Base-by-base conservation (phyloP, 2,113 vertebrate species). In the Eretmochelys imbricata region DNA sequence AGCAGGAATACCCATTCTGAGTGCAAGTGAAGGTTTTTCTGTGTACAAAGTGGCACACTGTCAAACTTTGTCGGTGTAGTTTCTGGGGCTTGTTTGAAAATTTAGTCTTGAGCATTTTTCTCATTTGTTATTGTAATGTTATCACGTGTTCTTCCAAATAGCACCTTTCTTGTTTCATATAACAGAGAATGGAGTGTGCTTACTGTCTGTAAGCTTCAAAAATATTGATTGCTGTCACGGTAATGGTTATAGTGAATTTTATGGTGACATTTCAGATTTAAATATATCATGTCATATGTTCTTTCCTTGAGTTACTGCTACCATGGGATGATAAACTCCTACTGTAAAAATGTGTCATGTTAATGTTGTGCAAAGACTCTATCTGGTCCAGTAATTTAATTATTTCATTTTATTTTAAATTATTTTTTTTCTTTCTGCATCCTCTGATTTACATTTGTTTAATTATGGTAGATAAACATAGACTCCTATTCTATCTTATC, bases 1-100 rank as follows among this genome's bases (percentile, higher is more conserved):
- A 75, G 69, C 69, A 75, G 19, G 29, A 12, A 20, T n/a, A 19
- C 50, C 46, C 2, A 17, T 11, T 8, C 62, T 14, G 29, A 80
- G 72, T 51, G 1, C 50, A 2, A 22, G n/a, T 19, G 22, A 10
- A 76, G n/a, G 72, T 25, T 46, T 42, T 75, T 79, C 87, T 2
- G 5, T 1, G 6, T 2, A 13, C 6, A 62, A 4, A 22, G 5
- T 0, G 1, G 50, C 42, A 2, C 8, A 4, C 42, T 38, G 42
- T 22, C 1, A 4, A 1, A 0, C 14, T 50, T 14, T 1, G 8
- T 27, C 19, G 16, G 8, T 31, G 8, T 17, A 50, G 19, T 50
- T 50, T 80, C 75, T 16, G 14, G 46, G 27, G 48, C 78, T 50
- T 76, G 22, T 46, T 76, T 42, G 38, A 76, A 38, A 46, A 76